These are phyloP conservation scores for Otolemur garnettii DNA, from an alignment of 2,113 vertebrate species.

Conservation along the genomic window DNA sequence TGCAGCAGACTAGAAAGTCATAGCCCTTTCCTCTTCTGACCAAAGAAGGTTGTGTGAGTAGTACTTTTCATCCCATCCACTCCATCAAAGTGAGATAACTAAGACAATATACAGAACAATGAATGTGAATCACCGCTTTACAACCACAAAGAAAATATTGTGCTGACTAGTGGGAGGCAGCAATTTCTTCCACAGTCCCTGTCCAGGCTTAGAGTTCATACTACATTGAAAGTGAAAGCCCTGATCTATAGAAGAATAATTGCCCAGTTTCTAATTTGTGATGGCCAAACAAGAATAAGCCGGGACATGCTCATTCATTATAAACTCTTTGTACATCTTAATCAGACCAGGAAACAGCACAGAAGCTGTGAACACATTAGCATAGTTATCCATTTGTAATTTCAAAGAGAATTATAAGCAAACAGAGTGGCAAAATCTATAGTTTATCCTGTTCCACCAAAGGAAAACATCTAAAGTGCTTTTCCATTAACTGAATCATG, in stretches of 20 bases:
- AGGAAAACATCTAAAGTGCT: neutral
- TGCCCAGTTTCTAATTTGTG: neutral
- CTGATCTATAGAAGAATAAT: slow-evolving; percentile 59
- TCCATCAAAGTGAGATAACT: neutral
- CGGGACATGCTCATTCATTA: slow-evolving; percentile 40
- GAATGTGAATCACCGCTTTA: slow-evolving; percentile 23
- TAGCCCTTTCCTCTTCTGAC: neutral
- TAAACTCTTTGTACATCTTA: slow-evolving; percentile 69
- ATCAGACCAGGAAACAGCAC: slow-evolving; percentile 75
- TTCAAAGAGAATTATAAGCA: slow-evolving; percentile 66
- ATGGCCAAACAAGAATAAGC: slow-evolving; percentile 79
- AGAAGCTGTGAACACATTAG: slow-evolving; percentile 59
- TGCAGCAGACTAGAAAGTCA: neutral
- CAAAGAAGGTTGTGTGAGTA: neutral
- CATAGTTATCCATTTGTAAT: slow-evolving; percentile 66
- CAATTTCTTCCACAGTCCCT: neutral
- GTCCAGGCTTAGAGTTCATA: slow-evolving; percentile 16
- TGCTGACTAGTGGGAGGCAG: slow-evolving; percentile 57
- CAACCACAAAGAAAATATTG: slow-evolving; percentile 53
- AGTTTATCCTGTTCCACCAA: slow-evolving; percentile 46
- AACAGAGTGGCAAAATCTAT: slow-evolving; percentile 57
- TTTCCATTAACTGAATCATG: slow-evolving; percentile 54
- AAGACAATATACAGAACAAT: neutral
- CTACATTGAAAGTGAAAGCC: slow-evolving; percentile 45
- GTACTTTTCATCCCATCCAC: neutral